Evolutionary conservation across 2,797 vertebrate genomes (phyloP), one percentile per base, ranked within the genome.

Genomic region (Sebastes trivittatus): DNA sequence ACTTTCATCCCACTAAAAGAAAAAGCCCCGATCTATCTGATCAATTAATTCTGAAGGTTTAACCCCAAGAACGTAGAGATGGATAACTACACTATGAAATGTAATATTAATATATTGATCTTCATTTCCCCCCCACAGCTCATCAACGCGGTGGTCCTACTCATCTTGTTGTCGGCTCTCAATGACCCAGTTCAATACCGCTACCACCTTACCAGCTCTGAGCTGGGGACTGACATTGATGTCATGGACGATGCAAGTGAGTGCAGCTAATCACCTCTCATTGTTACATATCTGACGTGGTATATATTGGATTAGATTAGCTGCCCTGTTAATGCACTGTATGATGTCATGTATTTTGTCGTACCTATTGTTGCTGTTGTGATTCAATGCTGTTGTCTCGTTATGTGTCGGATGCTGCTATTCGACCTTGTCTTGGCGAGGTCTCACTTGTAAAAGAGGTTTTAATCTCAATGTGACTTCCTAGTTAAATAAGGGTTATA

Each of bases 201-300:
- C 74, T 96, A 96, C 94, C 96, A 96, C 91, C 96, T 99, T 79
- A 96, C 97, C 82, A 96, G 95, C 90, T 93, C 96, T 2, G 97
- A 99, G 77, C 91, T 98, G 62, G 97, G 97, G 32, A 97, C 96
- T 30, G 97, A 98, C 94, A 95, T 98, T 54, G 97, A 98, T 81
- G 97, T 98, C 92, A 98, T 98, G 97, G 98, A 99, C 76, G 98
- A 99, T 93, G 98, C 98, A 93, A 99, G 98, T 99, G 96, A 97
- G 98, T 97, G 85, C 23, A 60, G 80, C 58, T 55, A 38, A 78
- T 81, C 56, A 70, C 56, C 77, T 14, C 27, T 42, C 13, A 13
- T 22, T 55, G 65, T 42, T 30, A 34, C 34, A 62, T 67, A 30
- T 63, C 16, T 27, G 65, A 67, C 22, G 42, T 23, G 7, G 25